Evolutionary conservation across 1,140 invertebrate species (phyloP).

Genomic region (Ceratosolen fusciceps): DNA sequence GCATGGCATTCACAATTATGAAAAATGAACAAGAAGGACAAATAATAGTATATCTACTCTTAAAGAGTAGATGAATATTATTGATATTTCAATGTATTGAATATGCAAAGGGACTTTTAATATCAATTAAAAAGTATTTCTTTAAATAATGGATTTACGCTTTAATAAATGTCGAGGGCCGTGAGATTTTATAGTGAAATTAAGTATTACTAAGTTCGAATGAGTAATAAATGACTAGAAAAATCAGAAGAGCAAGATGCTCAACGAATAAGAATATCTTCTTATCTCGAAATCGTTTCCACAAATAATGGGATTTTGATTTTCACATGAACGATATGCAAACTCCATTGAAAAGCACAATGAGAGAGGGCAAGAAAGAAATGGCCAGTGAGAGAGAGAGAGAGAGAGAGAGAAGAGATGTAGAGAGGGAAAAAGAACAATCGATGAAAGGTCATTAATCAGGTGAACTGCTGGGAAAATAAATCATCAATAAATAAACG

Average conservation of each 20-base stretch:
- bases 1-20: no score
- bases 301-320: background rate
- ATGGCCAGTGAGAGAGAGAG: no score
- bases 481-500: conserved; percentile 38
- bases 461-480: background rate
- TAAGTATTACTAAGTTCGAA: background rate
- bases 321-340: background rate
- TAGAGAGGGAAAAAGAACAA: background rate
- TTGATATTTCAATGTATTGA: no score
- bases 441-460: conserved; percentile 16
- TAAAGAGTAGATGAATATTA: no score
- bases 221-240: background rate
- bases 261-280: background rate
- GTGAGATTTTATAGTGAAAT: background rate
- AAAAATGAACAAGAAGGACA: no score
- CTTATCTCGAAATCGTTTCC: background rate
- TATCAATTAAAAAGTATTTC: no score
- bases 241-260: background rate
- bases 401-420: background rate
- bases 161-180: background rate
- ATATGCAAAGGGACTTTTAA: no score
- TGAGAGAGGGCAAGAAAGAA: background rate
- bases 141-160: no score
- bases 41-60: no score
- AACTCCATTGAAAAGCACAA: background rate